Conservation (phyloP, 2,888 invertebrate species). For the Tenthredo amoena region DNA sequence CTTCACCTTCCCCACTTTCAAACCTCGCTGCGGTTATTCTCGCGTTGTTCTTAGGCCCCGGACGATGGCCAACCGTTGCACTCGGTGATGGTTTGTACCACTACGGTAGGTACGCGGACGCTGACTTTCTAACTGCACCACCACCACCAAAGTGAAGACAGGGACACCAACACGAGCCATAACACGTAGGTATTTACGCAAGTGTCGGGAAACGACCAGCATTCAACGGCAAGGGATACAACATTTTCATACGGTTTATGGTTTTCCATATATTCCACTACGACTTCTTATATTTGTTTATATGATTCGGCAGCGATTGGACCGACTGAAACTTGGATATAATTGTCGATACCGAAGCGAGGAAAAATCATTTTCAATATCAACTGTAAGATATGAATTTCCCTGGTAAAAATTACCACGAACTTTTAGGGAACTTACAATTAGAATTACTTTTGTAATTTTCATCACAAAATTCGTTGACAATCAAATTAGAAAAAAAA, state of each 20-base stretch:
- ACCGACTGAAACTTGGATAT: not conserved
- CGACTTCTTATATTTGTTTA: not conserved
- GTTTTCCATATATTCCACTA: not conserved
- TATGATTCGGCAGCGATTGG: not conserved
- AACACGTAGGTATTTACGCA: conserved; percentile 39
- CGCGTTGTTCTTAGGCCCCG: conserved; percentile 19
- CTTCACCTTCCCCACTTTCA: conserved; percentile 42
- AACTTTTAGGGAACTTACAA: too few relatives aligned
- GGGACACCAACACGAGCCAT: not conserved
- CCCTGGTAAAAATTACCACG: too few relatives aligned
- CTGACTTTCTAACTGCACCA: conserved; percentile 45
- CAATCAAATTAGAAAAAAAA: too few relatives aligned
- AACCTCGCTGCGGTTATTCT: conserved; percentile 9
- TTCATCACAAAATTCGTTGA: too few relatives aligned
- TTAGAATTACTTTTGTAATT: too few relatives aligned
- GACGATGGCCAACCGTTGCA: conserved; percentile 21
- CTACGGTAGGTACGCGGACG: not conserved
- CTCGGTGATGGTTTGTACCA: conserved; percentile 30
- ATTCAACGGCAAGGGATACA: not conserved
- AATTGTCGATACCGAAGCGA: not conserved
- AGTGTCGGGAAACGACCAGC: not conserved
- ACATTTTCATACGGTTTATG: not conserved
- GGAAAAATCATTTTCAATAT: not conserved
- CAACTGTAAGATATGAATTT: not conserved
- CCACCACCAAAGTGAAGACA: not conserved